Base-by-base conservation (phyloP, 2,797 vertebrate species). In the Tolypeutes matacus region DNA sequence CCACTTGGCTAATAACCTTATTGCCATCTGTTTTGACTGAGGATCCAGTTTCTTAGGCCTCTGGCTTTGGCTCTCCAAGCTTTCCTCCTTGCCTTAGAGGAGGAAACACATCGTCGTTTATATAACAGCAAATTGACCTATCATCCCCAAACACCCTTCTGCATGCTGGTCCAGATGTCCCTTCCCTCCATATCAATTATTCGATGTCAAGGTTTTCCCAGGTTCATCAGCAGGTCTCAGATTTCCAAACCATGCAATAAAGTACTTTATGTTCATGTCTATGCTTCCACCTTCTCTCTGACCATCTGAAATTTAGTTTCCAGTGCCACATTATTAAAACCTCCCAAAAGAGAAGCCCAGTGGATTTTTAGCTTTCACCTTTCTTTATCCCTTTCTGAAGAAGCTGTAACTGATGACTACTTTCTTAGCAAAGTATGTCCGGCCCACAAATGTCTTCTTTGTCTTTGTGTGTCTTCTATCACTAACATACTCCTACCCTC, bases 221-320 rank as follows among this genome's bases (percentile, higher is more conserved):
- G 9, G 12, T 34, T 96, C 49, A 31, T 20, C 49, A 76, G 34
- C 17, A 84, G 90, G 34, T 58, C 76, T 69, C 49, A 93, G 25
- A 89, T 36, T 86, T 93, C 29, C 17, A 53, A 85, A 49, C 46
- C 6, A 86, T 20, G 60, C 8, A 86, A 46, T 56, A 67, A 73
- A 92, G 17, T 51, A 21, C 20, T 86, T 85, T 46, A 78, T 17
- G 70, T 93, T 77, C 46, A 75, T 18, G 53, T 93, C 23, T 80
- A 34, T 58, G 86, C 82, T 60, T 70, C 20, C 13, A 91, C 42
- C 10, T 89, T 92, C 84, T 75, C 10, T 46, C 83, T 86, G 70
- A 95, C 34, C 62, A 29, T 60, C 70, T 82, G 31, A 91, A 86
- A 89, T 76, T 86, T 94, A 56, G 34, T 86, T 88, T 75, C 51